Conservation (phyloP, 64 coral and sea anemone genomes). For the Stylophora pistillata region DNA sequence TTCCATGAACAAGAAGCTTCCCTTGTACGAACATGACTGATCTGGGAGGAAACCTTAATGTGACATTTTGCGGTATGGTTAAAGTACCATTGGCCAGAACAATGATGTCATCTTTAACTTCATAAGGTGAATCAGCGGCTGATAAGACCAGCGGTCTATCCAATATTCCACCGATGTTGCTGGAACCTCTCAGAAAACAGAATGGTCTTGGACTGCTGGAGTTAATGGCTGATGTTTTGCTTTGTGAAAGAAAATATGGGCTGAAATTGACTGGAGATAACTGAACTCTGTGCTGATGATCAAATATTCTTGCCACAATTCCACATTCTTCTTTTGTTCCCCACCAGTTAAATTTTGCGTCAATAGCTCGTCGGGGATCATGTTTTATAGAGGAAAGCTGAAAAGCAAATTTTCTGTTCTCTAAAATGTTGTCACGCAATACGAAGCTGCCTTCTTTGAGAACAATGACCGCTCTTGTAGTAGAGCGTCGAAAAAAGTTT, state of each 20-base stretch:
- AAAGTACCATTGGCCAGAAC: too few species aligned
- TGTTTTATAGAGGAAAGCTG: conserved; percentile 48
- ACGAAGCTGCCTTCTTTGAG: conserved; percentile 75
- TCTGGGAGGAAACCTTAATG: too few species aligned
- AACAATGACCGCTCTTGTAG: too few species aligned
- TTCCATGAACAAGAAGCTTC: conserved; percentile 43
- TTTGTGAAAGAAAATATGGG: conserved; percentile 41
- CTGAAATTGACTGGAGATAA: too few species aligned
- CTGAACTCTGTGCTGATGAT: too few species aligned
- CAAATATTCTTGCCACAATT: conserved; percentile 60
- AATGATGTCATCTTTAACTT: too few species aligned
- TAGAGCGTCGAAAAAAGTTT: conserved; percentile 49
- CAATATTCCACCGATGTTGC: too few species aligned
- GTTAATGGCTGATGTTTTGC: background rate
- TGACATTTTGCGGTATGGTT: too few species aligned
- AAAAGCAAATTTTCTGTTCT: conserved; percentile 8
- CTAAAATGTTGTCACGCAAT: conserved; percentile 58
- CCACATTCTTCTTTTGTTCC: conserved; percentile 54
- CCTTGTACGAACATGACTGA: conserved; percentile 88
- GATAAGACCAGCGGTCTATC: too few species aligned
- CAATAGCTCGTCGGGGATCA: conserved; percentile 33
- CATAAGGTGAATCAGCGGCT: too few species aligned
- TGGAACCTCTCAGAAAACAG: too few species aligned
- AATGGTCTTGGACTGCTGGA: conserved; percentile 14
- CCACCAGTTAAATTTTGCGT: conserved; percentile 72